Evolutionary conservation across 2,797 vertebrate species (phyloP).

Genomic region (Xiphorhynchus erythropygius): DNA sequence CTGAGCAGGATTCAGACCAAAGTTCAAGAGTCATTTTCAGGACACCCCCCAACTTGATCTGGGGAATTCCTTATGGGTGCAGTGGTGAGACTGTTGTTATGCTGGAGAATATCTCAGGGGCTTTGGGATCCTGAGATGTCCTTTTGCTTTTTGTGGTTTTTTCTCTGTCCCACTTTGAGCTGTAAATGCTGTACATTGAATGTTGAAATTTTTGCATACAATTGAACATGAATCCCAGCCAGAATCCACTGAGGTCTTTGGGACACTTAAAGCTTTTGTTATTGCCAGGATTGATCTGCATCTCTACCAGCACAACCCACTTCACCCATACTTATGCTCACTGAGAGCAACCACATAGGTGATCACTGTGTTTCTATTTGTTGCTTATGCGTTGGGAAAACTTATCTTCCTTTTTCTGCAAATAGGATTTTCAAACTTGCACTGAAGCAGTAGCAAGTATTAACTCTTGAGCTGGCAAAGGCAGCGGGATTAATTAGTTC

Average conservation of each 20-base stretch:
- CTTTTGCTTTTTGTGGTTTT: neutral
- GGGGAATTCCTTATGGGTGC: neutral
- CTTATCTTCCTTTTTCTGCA: neutral
- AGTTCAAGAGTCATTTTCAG: neutral
- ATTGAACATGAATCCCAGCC: neutral
- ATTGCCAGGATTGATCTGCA: neutral
- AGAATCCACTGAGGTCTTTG: neutral
- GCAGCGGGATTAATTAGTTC: conserved; percentile 12
- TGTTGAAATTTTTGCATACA: accelerated
- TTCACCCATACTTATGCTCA: neutral
- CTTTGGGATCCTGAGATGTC: neutral
- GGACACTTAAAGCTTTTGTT: neutral
- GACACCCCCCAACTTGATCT: neutral
- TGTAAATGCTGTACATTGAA: neutral
- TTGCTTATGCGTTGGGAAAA: neutral
- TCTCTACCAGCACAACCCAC: neutral
- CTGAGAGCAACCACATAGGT: neutral
- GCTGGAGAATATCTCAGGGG: neutral
- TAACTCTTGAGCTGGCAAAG: conserved; percentile 20
- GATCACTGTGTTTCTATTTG: neutral
- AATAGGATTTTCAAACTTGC: neutral
- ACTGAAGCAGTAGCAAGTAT: neutral
- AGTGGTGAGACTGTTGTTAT: neutral
- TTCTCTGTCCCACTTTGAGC: neutral
- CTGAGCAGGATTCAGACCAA: neutral